Conservation (phyloP, 2,888 invertebrate species). For the Lithophane socia region DNA sequence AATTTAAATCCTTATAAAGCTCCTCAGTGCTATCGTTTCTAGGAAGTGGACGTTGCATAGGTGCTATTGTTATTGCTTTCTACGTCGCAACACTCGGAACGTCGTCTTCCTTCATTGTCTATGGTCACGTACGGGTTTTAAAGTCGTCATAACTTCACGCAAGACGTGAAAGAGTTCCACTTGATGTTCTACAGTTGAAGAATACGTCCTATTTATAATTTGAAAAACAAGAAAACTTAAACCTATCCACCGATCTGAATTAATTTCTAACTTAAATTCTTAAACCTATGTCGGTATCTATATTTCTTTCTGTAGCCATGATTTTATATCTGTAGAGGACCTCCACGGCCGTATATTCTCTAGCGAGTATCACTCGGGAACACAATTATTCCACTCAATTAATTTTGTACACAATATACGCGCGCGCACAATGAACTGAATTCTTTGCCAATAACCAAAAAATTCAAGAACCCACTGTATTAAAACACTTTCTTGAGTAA, state of each 20-base stretch:
- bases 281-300: background rate
- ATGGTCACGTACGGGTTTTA: slow-evolving; percentile 45
- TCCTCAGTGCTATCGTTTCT: slow-evolving; percentile 2
- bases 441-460: slow-evolving; percentile 24
- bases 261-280: background rate
- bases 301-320: background rate
- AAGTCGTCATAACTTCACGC: slow-evolving; percentile 27
- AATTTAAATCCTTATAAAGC: slow-evolving; percentile 3
- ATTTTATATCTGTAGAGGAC: background rate
- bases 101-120: slow-evolving; percentile 39
- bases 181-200: background rate
- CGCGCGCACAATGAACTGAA: slow-evolving; percentile 10
- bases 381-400: slow-evolving; percentile 24
- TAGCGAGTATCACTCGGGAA: slow-evolving; percentile 3
- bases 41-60: slow-evolving; percentile 18
- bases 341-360: background rate
- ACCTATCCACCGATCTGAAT: background rate
- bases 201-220: background rate
- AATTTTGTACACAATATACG: slow-evolving; percentile 19
- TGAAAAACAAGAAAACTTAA: background rate
- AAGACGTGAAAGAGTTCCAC: background rate
- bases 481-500: slow-evolving; percentile 2
- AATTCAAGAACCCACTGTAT: background rate
- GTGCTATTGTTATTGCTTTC: slow-evolving; percentile 17
- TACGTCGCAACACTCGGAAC: background rate